Evolutionary conservation across 2,113 vertebrate species (phyloP).

Genomic region (Azemiops feae): DNA sequence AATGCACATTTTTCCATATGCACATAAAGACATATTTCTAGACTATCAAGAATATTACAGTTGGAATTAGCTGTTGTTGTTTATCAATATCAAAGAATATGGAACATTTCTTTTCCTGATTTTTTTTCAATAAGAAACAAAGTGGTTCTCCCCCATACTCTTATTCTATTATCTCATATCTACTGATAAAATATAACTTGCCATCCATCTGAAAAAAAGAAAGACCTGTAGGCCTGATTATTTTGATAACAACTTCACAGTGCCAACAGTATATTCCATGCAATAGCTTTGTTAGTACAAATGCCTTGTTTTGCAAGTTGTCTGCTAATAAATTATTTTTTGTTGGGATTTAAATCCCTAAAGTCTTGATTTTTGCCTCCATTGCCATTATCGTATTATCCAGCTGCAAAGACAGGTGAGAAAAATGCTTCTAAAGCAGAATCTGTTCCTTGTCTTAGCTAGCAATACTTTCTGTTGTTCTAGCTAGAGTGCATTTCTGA

Average conservation of each 20-base stretch:
- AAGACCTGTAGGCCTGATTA: background rate
- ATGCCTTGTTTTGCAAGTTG: background rate
- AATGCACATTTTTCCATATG: background rate
- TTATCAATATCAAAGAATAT: background rate
- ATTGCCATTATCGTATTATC: slow-evolving; percentile 19
- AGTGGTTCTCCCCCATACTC: background rate
- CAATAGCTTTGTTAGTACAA: slow-evolving; percentile 16
- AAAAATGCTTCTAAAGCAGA: slow-evolving; percentile 19
- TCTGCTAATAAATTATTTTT: background rate
- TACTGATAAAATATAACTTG: background rate
- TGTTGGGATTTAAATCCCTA: background rate
- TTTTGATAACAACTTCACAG: background rate
- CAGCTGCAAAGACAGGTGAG: background rate
- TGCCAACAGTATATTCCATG: background rate
- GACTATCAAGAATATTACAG: background rate
- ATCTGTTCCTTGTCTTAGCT: slow-evolving; percentile 24
- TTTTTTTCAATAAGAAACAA: background rate
- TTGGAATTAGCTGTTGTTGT: background rate
- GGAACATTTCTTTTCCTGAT: background rate
- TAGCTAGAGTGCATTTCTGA: background rate
- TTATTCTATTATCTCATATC: background rate
- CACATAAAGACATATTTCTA: background rate
- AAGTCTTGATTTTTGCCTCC: background rate
- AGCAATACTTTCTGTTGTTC: background rate
- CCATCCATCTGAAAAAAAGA: background rate